Conservation (phyloP, 2,797 vertebrate species). For the Tympanoctomys barrerae region DNA sequence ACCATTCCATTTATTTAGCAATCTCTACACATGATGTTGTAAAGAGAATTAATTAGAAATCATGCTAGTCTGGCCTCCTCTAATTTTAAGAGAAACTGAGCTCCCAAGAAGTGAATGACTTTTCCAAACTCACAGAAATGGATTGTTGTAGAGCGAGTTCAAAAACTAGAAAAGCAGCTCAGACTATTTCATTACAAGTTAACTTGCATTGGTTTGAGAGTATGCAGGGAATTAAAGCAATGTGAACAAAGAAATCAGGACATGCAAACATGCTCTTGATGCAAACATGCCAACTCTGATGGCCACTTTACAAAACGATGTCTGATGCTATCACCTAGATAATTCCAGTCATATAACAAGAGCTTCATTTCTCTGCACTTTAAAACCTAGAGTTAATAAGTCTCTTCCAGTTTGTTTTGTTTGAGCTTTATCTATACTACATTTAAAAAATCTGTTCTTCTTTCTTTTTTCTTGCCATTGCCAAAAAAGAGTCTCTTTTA, state of each 20-base stretch:
- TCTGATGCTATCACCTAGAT: not conserved
- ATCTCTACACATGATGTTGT: not conserved
- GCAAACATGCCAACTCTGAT: constrained; percentile 32
- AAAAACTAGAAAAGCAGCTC: not conserved
- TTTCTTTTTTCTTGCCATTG: not conserved
- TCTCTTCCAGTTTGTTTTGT: constrained; percentile 32
- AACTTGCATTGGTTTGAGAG: not conserved
- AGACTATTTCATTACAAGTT: not conserved
- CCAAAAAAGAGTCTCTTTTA: not conserved
- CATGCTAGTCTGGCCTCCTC: not conserved
- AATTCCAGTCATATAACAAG: constrained; percentile 3
- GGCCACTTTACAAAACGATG: not conserved
- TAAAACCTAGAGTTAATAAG: constrained; percentile 43
- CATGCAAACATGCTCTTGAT: constrained; percentile 25
- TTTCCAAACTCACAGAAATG: not conserved
- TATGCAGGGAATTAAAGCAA: constrained; percentile 8
- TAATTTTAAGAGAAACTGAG: constrained; percentile 32
- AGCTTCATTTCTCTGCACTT: not conserved
- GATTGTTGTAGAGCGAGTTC: not conserved
- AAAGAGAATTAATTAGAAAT: not conserved
- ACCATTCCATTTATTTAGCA: not conserved
- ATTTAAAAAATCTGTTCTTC: constrained; percentile 34
- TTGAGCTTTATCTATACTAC: not conserved
- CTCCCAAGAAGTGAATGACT: not conserved
- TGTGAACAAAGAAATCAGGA: constrained; percentile 10